Percentiles rank a stretch among this genome's conserved stretches.
These are phyloP conservation scores for Vimba vimba DNA, from an alignment of 2,113 vertebrate genomes.

Conservation along the genomic window DNA sequence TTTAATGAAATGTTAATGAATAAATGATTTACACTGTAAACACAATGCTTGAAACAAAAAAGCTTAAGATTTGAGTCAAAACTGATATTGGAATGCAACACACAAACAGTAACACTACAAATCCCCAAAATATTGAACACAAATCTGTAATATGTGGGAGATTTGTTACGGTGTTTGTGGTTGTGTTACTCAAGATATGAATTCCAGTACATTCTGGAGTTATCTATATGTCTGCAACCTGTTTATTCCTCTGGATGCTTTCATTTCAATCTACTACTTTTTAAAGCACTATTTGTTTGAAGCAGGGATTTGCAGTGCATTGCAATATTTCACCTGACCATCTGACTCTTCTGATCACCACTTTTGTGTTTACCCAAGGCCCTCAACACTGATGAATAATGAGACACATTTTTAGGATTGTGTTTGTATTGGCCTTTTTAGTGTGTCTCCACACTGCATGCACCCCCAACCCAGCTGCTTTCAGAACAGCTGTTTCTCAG, in stretches of 20 bases:
- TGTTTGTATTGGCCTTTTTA: conserved; percentile 34
- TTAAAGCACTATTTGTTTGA: background rate
- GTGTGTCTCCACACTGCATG: conserved; percentile 37
- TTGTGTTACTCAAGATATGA: background rate
- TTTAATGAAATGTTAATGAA: background rate
- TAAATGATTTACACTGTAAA: background rate
- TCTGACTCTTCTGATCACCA: background rate
- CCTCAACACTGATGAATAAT: conserved; percentile 32
- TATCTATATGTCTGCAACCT: background rate
- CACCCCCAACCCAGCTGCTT: conserved; percentile 29
- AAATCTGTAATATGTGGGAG: conserved; percentile 8
- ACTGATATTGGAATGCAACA: background rate
- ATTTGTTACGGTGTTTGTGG: background rate
- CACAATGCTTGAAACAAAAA: background rate
- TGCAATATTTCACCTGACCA: conserved; percentile 24
- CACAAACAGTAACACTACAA: background rate
- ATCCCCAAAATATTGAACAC: background rate
- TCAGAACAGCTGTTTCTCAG: conserved; percentile 45
- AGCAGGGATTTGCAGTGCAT: background rate
- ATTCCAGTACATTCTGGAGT: background rate
- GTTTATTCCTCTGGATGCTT: background rate
- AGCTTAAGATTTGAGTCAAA: background rate
- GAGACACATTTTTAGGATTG: conserved; percentile 27
- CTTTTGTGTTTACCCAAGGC: conserved; percentile 12
- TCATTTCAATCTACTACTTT: background rate